These are phyloP conservation scores for Diarsia dahlii DNA, from an alignment of 2,888 invertebrate genomes.

Conservation along the genomic window DNA sequence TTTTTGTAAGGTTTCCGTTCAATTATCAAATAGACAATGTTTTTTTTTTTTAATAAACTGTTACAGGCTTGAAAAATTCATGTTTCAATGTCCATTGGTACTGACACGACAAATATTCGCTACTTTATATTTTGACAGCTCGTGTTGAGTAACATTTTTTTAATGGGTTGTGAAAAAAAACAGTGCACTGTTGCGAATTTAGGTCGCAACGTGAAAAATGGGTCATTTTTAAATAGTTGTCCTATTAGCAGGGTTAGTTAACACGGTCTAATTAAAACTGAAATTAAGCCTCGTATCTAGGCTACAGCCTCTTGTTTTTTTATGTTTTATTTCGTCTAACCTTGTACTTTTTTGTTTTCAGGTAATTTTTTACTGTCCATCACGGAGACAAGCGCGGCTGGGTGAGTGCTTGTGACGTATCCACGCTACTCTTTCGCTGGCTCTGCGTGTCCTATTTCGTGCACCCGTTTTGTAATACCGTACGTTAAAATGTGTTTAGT, in stretches of 20 bases:
- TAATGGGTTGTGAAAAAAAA: conserved; percentile 78
- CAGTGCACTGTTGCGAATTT: conserved; percentile 84
- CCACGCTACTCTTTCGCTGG: conserved; percentile 69
- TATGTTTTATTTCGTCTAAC: conserved; percentile 69
- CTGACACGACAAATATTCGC: conserved; percentile 80
- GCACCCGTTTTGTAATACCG: conserved; percentile 74
- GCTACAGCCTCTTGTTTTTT: conserved; percentile 70
- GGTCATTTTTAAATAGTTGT: conserved; percentile 87
- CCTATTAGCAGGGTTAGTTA: conserved; percentile 84
- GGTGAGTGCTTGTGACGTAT: conserved; percentile 69
- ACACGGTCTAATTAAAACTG: conserved; percentile 86
- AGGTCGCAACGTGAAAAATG: conserved; percentile 85
- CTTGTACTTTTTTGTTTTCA: conserved; percentile 81
- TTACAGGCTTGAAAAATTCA: conserved; percentile 77
- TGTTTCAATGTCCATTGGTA: conserved; percentile 78
- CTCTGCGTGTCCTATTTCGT: conserved; percentile 75
- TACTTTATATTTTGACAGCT: conserved; percentile 82
- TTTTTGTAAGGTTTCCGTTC: conserved; percentile 53
- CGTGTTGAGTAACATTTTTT: conserved; percentile 85
- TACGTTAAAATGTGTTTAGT: conserved; percentile 78
- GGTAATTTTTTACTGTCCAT: conserved; percentile 79
- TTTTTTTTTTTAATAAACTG: conserved; percentile 68
- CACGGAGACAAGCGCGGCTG: conserved; percentile 56
- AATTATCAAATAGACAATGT: conserved; percentile 58
- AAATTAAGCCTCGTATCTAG: conserved; percentile 72